Evolutionary conservation across 2,797 vertebrate species (phyloP).

Genomic region (Chelmon rostratus): DNA sequence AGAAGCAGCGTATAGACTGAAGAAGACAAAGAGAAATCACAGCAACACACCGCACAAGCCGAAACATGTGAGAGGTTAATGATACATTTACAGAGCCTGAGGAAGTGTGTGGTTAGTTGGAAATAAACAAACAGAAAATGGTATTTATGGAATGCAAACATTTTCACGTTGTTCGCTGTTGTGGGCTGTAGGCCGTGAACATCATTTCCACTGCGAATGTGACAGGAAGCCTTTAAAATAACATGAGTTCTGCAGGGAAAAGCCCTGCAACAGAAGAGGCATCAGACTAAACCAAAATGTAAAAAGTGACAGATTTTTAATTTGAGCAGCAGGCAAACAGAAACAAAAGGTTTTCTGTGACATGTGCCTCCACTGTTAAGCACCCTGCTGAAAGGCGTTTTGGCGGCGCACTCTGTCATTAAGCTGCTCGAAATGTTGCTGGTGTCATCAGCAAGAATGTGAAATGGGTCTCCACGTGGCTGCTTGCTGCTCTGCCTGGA

Average conservation of each 20-base stretch:
- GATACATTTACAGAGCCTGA: conserved; percentile 47
- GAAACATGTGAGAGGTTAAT: conserved; percentile 44
- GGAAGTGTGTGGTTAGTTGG: conserved; percentile 18
- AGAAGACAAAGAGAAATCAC: not conserved
- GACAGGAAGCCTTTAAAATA: not conserved
- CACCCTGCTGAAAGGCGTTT: conserved; percentile 39
- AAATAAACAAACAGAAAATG: conserved; percentile 28
- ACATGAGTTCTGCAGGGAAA: not conserved
- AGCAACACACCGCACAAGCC: conserved; percentile 26
- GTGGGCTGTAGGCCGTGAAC: not conserved
- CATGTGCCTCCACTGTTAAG: conserved; percentile 38
- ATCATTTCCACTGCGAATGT: not conserved
- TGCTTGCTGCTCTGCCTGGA: conserved; percentile 52
- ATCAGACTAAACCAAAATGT: conserved; percentile 2
- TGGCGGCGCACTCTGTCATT: conserved; percentile 55
- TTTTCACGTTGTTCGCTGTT: conserved; percentile 9
- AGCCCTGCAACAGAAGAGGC: not conserved
- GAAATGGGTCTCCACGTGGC: conserved; percentile 53
- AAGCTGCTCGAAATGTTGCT: conserved; percentile 56
- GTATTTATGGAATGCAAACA: conserved; percentile 37
- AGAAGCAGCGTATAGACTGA: conserved; percentile 21
- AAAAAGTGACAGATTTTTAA: conserved; percentile 5
- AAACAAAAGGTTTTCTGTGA: conserved; percentile 41
- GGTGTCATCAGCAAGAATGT: conserved; percentile 56
- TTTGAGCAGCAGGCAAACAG: conserved; percentile 32